These are phyloP conservation scores for Drosophila anomalata DNA, from an alignment of 2,888 invertebrate genomes.

Conservation along the genomic window DNA sequence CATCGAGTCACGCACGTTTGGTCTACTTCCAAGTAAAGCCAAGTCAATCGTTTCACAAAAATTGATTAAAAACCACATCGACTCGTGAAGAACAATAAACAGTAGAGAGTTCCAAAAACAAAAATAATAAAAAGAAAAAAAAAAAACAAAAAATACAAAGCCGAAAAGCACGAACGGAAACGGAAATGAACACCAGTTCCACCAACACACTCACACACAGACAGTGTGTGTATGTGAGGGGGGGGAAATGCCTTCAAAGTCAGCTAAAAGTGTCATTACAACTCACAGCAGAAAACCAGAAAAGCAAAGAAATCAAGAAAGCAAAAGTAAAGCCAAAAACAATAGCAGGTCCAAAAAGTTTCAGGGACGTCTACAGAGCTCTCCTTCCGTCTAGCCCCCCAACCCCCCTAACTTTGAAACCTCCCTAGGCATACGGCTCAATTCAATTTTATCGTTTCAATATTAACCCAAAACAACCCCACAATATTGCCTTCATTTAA, in stretches of 20 bases:
- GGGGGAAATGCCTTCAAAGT: conserved; percentile 76
- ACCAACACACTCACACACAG: conserved; percentile 15
- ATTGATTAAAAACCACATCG: conserved; percentile 75
- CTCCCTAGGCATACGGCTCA: conserved; percentile 68
- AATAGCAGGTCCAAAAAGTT: conserved; percentile 51
- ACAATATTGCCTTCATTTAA: conserved; percentile 83
- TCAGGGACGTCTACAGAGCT: conserved; percentile 64
- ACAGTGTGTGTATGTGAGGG: neutral
- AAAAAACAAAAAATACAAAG: neutral
- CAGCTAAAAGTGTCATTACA: conserved; percentile 80
- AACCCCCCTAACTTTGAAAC: conserved; percentile 2
- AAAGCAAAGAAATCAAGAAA: conserved; percentile 40
- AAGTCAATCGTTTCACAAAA: conserved; percentile 61
- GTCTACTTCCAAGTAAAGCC: conserved; percentile 21
- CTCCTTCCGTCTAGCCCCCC: neutral
- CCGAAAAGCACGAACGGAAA: conserved; percentile 58
- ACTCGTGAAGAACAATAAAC: conserved; percentile 31
- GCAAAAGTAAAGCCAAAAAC: conserved; percentile 23
- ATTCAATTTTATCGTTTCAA: conserved; percentile 82
- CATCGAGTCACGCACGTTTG: conserved; percentile 23
- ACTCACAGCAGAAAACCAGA: conserved; percentile 63
- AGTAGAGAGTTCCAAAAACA: conserved; percentile 5
- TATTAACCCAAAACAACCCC: conserved; percentile 82
- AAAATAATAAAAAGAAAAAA: neutral
- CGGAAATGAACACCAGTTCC: conserved; percentile 55